A percentile compares a stretch with the other conserved stretches of the same genome.
phyloP scores from a whole-genome alignment of 2,113 vertebrate genomes.

The Tautogolabrus adspersus region DNA sequence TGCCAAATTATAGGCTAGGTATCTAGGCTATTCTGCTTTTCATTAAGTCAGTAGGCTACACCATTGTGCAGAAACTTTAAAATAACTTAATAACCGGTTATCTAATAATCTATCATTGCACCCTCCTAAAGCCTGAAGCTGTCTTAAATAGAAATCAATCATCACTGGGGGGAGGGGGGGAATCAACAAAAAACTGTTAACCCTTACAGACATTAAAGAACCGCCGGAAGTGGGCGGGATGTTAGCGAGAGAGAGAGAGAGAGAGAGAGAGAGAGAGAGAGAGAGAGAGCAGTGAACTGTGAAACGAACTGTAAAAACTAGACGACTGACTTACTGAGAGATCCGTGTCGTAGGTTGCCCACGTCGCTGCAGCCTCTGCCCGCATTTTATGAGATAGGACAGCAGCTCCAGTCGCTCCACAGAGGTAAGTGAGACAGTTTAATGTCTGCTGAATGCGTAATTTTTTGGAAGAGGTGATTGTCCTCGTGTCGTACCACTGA shows the following conservation, averaged over 20 bases:
- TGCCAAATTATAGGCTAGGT: too few species aligned
- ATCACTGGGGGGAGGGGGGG: slow-evolving; percentile 1
- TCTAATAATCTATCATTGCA: too few species aligned
- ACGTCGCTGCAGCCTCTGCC: slow-evolving; percentile 59
- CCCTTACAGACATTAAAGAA: slow-evolving; percentile 29
- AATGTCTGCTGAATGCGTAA: background rate
- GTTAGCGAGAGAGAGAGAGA: slow-evolving; percentile 12
- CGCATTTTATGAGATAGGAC: slow-evolving; percentile 72
- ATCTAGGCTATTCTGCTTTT: too few species aligned
- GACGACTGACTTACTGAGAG: slow-evolving; percentile 47
- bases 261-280: slow-evolving; percentile 21
- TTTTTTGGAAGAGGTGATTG: background rate
- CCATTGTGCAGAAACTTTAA: too few species aligned
- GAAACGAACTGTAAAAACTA: slow-evolving; percentile 71
- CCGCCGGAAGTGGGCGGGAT: slow-evolving; percentile 82
- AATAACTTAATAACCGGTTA: too few species aligned
- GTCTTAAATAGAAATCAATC: background rate
- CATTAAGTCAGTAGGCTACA: too few species aligned
- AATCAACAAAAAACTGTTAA: slow-evolving; percentile 32
- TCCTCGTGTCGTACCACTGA: slow-evolving; percentile 32
- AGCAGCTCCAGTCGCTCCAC: slow-evolving; percentile 55
- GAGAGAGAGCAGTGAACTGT: slow-evolving; percentile 60
- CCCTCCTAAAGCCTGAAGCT: background rate
- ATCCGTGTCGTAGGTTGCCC: slow-evolving; percentile 53
- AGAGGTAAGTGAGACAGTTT: slow-evolving; percentile 66